Base-by-base conservation (phyloP, 2,888 invertebrate genomes). In the Lasioglossum calceatum region DNA sequence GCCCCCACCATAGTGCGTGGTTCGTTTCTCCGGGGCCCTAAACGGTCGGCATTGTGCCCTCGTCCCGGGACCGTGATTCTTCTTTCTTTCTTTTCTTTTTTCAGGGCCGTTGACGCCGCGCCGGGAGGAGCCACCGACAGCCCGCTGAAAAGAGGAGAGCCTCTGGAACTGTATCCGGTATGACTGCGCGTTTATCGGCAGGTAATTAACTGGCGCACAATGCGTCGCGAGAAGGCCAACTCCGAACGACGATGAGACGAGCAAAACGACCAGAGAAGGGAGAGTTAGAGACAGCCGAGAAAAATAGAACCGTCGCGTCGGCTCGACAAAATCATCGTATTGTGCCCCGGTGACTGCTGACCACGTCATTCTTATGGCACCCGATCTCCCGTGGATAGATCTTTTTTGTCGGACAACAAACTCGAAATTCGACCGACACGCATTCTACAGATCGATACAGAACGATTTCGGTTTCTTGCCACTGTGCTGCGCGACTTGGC, bases 161-260 rank as follows among this genome's bases (percentile, higher is more conserved):
- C 82, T 86, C 39, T 39, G 70, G 87, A 77, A 88, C 88, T 90
- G 86, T 88, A 90, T 85, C 89, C 89, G 85, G 90, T 94, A 94
- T 95, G 95, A 95, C 95, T 92, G 83, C 92, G 95, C 95, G 91
- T 92, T 95, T 95, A 94, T 95, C 92, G 92, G 91, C 91, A 92
- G 92, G 93, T 95, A 95, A 95, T 95, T 95, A 95, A 95, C 94
- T 95, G 91, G 91, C 93, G 92, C 93, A 94, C 95, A 95, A 95
- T 95, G 93, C 93, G 90, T 79, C 90, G 89, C 90, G 89, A 87
- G 89, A 87, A 88, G 88, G 89, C 87, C 89, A 88, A 87, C 89
- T 88, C 87, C 88, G 82, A 81, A 78, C 77, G 32, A 32, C 64
- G 64, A 64, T 64, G n/a, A 80, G 73, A 80, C 78, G 84, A 85